Conservation (phyloP, 2,797 vertebrate species). For the Squalus acanthias region DNA sequence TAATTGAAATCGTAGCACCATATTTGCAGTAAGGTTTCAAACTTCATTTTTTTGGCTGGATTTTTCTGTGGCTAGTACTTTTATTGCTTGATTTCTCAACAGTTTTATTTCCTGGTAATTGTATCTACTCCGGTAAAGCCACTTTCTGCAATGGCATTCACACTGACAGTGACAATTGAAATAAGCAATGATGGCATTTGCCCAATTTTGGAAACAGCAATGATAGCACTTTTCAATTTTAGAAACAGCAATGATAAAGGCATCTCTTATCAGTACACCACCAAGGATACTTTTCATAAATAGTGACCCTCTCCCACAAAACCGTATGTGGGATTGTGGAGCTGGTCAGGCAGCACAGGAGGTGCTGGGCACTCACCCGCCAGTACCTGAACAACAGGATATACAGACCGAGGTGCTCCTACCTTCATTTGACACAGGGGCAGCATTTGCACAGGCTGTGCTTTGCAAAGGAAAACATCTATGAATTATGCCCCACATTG, state of each 20-base stretch:
- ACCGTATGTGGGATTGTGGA: too few species aligned
- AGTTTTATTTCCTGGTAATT: neutral
- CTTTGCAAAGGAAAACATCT: too few species aligned
- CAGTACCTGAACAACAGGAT: too few species aligned
- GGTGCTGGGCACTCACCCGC: too few species aligned
- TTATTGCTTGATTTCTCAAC: neutral
- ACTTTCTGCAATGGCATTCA: neutral
- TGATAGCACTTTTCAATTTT: neutral
- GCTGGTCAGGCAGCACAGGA: too few species aligned
- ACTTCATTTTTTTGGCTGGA: neutral
- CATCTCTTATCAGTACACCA: neutral
- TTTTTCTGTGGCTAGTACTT: neutral
- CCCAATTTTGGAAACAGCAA: neutral
- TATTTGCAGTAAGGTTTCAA: neutral
- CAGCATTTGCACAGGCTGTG: too few species aligned
- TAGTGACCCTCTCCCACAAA: too few species aligned
- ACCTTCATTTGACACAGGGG: too few species aligned
- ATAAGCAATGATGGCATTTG: neutral
- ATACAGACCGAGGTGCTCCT: too few species aligned
- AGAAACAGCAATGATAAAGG: neutral
- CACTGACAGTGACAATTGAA: neutral
- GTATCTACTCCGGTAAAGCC: neutral
- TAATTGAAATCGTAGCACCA: neutral
- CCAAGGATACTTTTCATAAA: neutral
- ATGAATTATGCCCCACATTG: too few species aligned